Evolutionary conservation across 2,888 invertebrate genomes (phyloP).

Genomic region (Dilophus febrilis): DNA sequence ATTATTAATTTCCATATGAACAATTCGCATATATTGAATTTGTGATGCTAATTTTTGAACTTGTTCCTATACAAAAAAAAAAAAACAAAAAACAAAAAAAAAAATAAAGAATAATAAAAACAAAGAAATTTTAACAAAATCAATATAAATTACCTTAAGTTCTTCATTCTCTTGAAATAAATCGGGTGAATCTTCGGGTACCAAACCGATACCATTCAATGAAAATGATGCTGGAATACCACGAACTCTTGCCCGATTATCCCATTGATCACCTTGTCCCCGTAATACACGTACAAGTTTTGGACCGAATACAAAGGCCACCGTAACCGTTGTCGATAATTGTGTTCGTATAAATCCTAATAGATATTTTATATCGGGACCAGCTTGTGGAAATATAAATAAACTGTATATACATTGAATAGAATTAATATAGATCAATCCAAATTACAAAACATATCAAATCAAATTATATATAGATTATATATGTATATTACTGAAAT

Average conservation of each 20-base stretch:
- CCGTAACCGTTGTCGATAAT: conserved; percentile 65
- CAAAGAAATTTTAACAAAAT: not conserved
- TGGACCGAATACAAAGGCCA: conserved; percentile 27
- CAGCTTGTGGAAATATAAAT: conserved; percentile 68
- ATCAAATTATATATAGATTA: not conserved
- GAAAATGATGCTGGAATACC: conserved; percentile 76
- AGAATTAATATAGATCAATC: not conserved
- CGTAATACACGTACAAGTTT: conserved; percentile 64
- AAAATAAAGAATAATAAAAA: not conserved
- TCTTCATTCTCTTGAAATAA: conserved; percentile 83
- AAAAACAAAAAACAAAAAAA: not conserved
- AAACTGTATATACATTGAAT: conserved; percentile 36
- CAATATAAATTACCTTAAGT: conserved; percentile 68
- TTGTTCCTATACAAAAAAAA: conserved; percentile 51
- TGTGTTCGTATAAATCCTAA: conserved; percentile 85
- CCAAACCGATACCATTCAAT: conserved; percentile 68
- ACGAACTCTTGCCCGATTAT: conserved; percentile 63
- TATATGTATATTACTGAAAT: conserved; percentile 69
- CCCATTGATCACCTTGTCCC: conserved; percentile 82
- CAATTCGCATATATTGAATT: conserved; percentile 87
- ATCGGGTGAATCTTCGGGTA: conserved; percentile 71
- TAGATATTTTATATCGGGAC: conserved; percentile 83
- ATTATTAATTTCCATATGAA: conserved; percentile 86
- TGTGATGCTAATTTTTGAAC: conserved; percentile 80
- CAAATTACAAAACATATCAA: not conserved